Conservation (phyloP, 2,797 vertebrate genomes). For the Tenualosa thibaudeaui region DNA sequence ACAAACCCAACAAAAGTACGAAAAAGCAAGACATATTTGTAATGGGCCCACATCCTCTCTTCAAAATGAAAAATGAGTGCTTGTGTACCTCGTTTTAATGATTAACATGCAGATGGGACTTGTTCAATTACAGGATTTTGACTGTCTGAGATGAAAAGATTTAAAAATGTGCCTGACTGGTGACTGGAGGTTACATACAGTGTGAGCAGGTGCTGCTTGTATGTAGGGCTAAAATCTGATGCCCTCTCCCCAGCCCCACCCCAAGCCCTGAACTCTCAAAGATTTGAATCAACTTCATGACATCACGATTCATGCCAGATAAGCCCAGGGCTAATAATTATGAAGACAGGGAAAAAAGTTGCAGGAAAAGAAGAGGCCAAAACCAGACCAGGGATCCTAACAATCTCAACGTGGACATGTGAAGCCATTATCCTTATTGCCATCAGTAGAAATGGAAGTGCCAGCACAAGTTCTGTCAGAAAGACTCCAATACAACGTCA, state of each 20-base stretch:
- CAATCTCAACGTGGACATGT: no score
- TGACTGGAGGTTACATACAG: not conserved
- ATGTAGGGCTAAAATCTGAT: no score
- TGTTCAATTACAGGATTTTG: not conserved
- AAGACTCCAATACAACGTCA: no score
- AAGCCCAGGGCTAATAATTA: not conserved
- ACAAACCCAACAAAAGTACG: slow-evolving; percentile 39
- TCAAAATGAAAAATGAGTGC: not conserved
- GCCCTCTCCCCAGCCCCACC: no score
- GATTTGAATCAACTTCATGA: no score
- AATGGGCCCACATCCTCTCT: slow-evolving; percentile 6
- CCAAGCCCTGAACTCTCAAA: no score
- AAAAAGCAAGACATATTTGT: slow-evolving; percentile 30
- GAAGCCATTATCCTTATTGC: not conserved
- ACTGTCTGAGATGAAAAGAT: not conserved
- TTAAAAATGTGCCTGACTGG: not conserved
- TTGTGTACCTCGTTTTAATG: not conserved
- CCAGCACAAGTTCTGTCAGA: no score
- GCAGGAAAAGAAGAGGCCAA: not conserved
- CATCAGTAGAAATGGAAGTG: not conserved
- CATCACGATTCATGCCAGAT: no score
- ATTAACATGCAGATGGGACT: not conserved
- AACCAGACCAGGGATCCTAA: not conserved
- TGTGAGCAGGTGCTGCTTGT: not conserved
- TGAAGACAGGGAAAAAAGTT: not conserved